Base-by-base conservation (phyloP, 1,140 invertebrate genomes). In the Drosophila kepulauana region DNA sequence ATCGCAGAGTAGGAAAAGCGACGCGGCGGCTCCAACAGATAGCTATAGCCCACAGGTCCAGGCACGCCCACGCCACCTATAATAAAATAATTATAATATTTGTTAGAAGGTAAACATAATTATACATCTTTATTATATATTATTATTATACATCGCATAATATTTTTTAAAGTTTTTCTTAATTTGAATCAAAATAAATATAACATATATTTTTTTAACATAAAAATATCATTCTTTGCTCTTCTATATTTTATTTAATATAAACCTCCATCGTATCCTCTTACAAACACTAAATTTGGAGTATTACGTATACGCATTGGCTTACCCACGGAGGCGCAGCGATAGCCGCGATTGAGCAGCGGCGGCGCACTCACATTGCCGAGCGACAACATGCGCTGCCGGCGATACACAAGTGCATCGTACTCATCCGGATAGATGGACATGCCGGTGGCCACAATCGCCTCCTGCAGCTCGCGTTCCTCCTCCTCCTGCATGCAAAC, bases 401-500 rank as follows among this genome's bases (percentile, higher is more conserved):
- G 93, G 0, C 94, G 93, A 67, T 93, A 93, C 61, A 94, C 93
- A 5, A 93, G 89, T 1, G 94, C 87, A 46, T 94, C 94, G 20
- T 94, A 93, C 71, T 94, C 94, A 63, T 94, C 94, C 11, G 94
- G 91, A 58, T 92, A 92, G 62, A 93, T 91, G 33, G 92, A 92
- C 87, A 94, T 94, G 54, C 94, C 94, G 2, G 95, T 96, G 56
- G 95, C 95, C 78, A 96, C 96, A 48, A 96, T 91, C 6, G 95
- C 96, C 25, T 95, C 95, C 10, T 95, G 95, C 25, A 96, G 92
- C 43, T 96, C 95, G 13, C 95, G 93, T 84, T 96, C 95, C 91
- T 96, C 95, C 76, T 96, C 96, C 75, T 96, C 96, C 30, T 95
- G 96, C 65, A 96, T 96, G 38, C 96, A 96, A 0, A 96, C 96